Conservation (phyloP, 2,888 invertebrate genomes). For the Sarcophaga subvicina region DNA sequence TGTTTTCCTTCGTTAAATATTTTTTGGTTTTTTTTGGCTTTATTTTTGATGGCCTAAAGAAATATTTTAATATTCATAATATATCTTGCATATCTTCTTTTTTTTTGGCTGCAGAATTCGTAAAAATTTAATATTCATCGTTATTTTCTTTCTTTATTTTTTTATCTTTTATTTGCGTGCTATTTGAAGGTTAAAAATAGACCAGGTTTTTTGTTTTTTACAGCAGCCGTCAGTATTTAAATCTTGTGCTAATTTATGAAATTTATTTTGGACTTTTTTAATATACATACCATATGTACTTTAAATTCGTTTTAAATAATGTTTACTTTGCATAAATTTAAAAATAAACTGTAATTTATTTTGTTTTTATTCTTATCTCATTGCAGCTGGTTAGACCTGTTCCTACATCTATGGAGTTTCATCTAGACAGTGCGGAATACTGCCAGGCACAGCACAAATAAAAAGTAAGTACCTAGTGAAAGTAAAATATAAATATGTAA, state of each 20-base stretch:
- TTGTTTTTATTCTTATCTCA: constrained; percentile 72
- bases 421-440: constrained; percentile 98
- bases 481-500: too few relatives aligned
- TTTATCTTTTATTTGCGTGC: constrained; percentile 58
- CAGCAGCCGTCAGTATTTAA: constrained; percentile 36
- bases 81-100: constrained; percentile 2
- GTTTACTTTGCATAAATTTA: constrained; percentile 18
- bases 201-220: constrained; percentile 10
- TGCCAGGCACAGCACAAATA: constrained; percentile 99
- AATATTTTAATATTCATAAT: too few relatives aligned
- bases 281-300: constrained; percentile 1
- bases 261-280: not conserved
- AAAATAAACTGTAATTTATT: constrained; percentile 26
- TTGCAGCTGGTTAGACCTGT: constrained; percentile 93
- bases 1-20: not conserved
- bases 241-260: constrained; percentile 44
- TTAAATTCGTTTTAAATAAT: not conserved
- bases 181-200: constrained; percentile 60
- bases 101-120: constrained; percentile 32
- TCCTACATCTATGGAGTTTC: constrained; percentile 98
- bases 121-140: not conserved
- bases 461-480: constrained; percentile 81
- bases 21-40: not conserved
- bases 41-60: constrained; percentile 2
- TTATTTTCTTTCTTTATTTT: constrained; percentile 15